These are phyloP conservation scores for Manduca sexta DNA, from an alignment of 1,140 invertebrate species.

Conservation along the genomic window DNA sequence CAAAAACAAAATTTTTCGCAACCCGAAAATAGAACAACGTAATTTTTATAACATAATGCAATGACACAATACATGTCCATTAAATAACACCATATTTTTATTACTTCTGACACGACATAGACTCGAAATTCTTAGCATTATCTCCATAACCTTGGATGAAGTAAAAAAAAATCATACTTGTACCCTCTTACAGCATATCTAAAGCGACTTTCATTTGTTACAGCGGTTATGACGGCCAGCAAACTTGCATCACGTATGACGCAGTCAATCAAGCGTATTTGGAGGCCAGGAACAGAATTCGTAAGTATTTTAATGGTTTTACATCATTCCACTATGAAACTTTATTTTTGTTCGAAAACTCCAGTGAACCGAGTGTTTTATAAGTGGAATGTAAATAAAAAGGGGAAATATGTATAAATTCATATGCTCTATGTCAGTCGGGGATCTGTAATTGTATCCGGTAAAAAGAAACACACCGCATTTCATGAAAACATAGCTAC, in stretches of 20 bases:
- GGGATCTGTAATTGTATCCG: too few relatives aligned
- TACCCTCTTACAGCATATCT: neutral
- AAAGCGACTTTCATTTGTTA: conserved; percentile 49
- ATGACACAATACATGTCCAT: neutral
- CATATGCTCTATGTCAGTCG: too few relatives aligned
- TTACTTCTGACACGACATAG: too few relatives aligned
- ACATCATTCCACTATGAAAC: too few relatives aligned
- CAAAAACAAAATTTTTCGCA: neutral
- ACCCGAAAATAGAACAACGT: neutral
- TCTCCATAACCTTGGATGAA: neutral
- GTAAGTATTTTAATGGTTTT: conserved; percentile 74
- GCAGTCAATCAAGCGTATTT: conserved; percentile 92
- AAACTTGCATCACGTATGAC: conserved; percentile 93
- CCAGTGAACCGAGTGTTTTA: too few relatives aligned
- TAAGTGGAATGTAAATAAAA: too few relatives aligned
- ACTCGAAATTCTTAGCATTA: too few relatives aligned
- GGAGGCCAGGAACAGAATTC: conserved; percentile 88
- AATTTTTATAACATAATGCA: too few relatives aligned
- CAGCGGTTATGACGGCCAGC: conserved; percentile 80
- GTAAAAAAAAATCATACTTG: neutral
- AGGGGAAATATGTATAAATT: too few relatives aligned
- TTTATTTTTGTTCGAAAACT: too few relatives aligned
- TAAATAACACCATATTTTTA: conserved; percentile 20
- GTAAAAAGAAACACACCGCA: too few relatives aligned
- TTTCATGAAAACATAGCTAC: too few relatives aligned